These are phyloP conservation scores for Cladorhizidae sp. DNA, from an alignment of 37 sponge, comb jelly and placozoan species.

Conservation along the genomic window DNA sequence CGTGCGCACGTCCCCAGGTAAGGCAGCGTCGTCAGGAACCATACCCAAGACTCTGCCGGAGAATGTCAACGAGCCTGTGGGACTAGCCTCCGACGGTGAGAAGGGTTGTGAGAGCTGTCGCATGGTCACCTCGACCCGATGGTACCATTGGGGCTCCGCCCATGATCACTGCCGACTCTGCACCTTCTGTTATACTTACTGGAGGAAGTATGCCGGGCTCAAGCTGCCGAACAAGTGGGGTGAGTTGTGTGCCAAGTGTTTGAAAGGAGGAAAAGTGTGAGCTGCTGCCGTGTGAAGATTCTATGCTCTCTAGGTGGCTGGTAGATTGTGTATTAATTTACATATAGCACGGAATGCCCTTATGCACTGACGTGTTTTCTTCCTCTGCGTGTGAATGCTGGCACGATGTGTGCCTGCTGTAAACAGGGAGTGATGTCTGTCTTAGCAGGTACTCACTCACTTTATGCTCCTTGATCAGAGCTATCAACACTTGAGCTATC, in stretches of 20 bases:
- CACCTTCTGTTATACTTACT: slow-evolving; percentile 84
- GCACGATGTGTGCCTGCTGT: too few relatives aligned
- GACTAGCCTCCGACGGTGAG: slow-evolving; percentile 67
- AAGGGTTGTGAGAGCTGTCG: slow-evolving; percentile 89
- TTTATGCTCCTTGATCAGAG: too few relatives aligned
- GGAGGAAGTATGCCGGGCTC: slow-evolving; percentile 95
- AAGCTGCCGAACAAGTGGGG: slow-evolving; percentile 92
- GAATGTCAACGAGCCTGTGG: slow-evolving; percentile 13
- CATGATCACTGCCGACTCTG: slow-evolving; percentile 88
- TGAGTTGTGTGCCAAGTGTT: slow-evolving; percentile 30
- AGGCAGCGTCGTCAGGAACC: slow-evolving; percentile 68
- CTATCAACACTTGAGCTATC: too few relatives aligned
- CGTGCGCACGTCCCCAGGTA: slow-evolving; percentile 25
- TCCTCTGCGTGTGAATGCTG: too few relatives aligned
- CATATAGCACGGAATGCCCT: too few relatives aligned
- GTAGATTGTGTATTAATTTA: too few relatives aligned
- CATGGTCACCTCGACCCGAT: slow-evolving; percentile 44
- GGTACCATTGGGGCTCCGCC: slow-evolving; percentile 87
- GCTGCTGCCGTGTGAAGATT: too few relatives aligned
- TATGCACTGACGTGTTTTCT: too few relatives aligned
- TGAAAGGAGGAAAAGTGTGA: too few relatives aligned
- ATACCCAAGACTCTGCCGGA: slow-evolving; percentile 47
- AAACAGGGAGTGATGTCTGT: too few relatives aligned
- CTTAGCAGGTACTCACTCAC: too few relatives aligned
- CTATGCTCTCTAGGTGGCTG: too few relatives aligned